These are phyloP conservation scores for Choloepus didactylus DNA, from an alignment of 2,797 vertebrate genomes.

Conservation along the genomic window DNA sequence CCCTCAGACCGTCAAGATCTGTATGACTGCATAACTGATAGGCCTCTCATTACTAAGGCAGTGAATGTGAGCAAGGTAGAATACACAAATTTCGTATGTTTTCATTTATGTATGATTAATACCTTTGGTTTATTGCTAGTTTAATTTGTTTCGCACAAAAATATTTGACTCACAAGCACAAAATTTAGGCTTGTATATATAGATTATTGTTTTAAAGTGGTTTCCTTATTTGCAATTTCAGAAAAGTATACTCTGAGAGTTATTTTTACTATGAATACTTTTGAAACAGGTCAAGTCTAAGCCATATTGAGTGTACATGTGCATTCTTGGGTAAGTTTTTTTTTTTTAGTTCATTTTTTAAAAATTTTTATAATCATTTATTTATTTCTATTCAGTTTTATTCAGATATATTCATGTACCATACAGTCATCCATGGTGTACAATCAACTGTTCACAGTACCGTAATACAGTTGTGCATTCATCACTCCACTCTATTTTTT, in stretches of 20 bases:
- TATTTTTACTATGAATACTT: not conserved
- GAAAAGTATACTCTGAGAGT: not conserved
- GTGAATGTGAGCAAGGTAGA: not conserved
- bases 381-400: too few relatives aligned
- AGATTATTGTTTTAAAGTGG: slow-evolving; percentile 35
- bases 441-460: too few relatives aligned
- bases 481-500: too few relatives aligned
- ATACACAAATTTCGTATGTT: slow-evolving; percentile 12
- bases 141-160: slow-evolving; percentile 17
- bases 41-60: not conserved
- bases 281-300: not conserved
- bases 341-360: too few relatives aligned
- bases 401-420: too few relatives aligned
- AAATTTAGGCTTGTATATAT: not conserved
- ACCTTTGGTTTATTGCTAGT: slow-evolving; percentile 10
- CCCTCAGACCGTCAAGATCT: slow-evolving; percentile 3
- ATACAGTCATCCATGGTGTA: too few relatives aligned
- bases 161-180: not conserved
- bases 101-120: not conserved
- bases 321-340: not conserved
- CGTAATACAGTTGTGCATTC: too few relatives aligned
- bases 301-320: not conserved
- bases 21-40: not conserved
- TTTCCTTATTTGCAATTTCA: slow-evolving; percentile 31
- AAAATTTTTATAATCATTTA: too few relatives aligned